Percentiles rank a stretch among this genome's conserved stretches.
Conservation (phyloP, 2,797 vertebrate genomes). For the Cuniculus paca region DNA sequence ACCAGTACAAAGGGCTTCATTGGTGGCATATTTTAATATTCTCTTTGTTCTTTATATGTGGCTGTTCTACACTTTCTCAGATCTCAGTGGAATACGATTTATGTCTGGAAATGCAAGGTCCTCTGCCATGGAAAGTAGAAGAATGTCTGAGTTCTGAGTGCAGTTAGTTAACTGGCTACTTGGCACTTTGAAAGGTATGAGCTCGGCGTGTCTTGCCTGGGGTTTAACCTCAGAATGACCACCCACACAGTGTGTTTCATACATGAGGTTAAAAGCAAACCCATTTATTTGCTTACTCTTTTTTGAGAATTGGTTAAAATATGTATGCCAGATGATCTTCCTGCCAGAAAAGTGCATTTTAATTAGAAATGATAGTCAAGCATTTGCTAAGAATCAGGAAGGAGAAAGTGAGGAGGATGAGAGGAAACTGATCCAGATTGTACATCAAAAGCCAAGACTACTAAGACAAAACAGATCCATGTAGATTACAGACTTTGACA, state of each 20-base stretch:
- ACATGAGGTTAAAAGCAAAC: neutral
- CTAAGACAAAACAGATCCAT: neutral
- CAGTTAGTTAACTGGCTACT: slow-evolving; percentile 51
- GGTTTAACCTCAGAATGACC: slow-evolving; percentile 45
- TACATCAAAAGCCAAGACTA: neutral
- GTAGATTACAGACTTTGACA: neutral
- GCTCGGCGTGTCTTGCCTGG: slow-evolving; percentile 6
- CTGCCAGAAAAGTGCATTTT: slow-evolving; percentile 57
- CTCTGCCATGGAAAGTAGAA: slow-evolving; percentile 39
- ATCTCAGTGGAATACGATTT: neutral
- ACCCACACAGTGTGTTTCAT: slow-evolving; percentile 37
- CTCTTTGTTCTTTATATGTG: neutral
- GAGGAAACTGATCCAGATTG: neutral
- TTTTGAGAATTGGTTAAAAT: slow-evolving; percentile 51
- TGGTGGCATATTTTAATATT: neutral
- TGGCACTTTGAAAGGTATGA: slow-evolving; percentile 32
- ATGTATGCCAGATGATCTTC: slow-evolving; percentile 66
- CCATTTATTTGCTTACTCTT: slow-evolving; percentile 71
- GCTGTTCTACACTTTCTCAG: neutral
- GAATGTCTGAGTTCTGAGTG: slow-evolving; percentile 33
- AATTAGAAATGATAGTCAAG: slow-evolving; percentile 17
- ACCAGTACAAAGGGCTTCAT: neutral
- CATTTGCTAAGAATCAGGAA: slow-evolving; percentile 46
- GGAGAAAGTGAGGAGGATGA: neutral
- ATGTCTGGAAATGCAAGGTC: neutral